Evolutionary conservation across 2,113 vertebrate genomes (phyloP).

Genomic region (Uria aalge): DNA sequence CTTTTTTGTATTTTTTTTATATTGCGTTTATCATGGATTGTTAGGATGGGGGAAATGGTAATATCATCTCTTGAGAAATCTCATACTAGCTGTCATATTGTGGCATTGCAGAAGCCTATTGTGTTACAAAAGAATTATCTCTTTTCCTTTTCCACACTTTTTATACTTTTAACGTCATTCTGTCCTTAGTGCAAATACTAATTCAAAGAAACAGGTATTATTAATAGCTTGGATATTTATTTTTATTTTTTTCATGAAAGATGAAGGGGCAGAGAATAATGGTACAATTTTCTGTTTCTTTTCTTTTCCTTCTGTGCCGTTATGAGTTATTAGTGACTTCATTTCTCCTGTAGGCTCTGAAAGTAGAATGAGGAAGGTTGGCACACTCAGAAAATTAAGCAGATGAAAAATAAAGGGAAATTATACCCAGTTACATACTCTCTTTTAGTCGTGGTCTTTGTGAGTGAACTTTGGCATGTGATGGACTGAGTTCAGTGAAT

Average conservation of each 20-base stretch:
- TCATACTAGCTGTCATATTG: background rate
- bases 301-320: background rate
- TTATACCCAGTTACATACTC: background rate
- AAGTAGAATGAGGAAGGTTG: background rate
- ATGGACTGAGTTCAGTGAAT: background rate
- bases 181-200: background rate
- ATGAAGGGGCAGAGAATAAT: background rate
- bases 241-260: background rate
- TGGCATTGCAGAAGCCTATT: background rate
- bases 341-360: background rate
- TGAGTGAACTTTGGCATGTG: background rate
- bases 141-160: background rate
- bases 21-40: background rate
- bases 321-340: background rate
- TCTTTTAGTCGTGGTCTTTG: background rate
- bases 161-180: background rate
- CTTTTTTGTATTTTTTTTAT: no score
- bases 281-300: background rate
- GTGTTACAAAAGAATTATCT: background rate
- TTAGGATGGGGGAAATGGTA: background rate
- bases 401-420: background rate
- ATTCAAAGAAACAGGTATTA: background rate
- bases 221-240: background rate
- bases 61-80: background rate
- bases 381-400: background rate